Percentiles rank a stretch among this genome's conserved stretches.
phyloP scores from a whole-genome alignment of 2,113 vertebrate species.

The Pangasianodon hypophthalmus region DNA sequence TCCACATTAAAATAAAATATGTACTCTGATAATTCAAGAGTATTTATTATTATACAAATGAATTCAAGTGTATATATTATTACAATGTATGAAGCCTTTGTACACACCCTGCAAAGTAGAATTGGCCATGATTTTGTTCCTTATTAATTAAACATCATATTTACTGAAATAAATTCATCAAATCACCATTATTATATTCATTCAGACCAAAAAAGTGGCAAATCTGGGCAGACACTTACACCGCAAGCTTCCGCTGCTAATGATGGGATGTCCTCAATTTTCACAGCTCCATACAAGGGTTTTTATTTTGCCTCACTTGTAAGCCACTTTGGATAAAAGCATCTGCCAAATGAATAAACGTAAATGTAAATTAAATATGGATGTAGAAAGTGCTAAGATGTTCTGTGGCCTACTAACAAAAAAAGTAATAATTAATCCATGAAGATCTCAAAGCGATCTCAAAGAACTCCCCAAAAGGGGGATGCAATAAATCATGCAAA shows the following conservation, averaged over 20 bases:
- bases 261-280: background rate
- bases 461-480: background rate
- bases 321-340: background rate
- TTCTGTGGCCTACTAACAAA: constrained; percentile 19
- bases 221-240: background rate
- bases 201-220: background rate
- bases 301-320: background rate
- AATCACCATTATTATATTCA: background rate
- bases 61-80: background rate
- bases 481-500: constrained; percentile 23
- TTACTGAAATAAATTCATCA: background rate
- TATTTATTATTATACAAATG: background rate
- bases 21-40: background rate
- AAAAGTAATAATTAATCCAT: constrained; percentile 26
- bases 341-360: background rate
- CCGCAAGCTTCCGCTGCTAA: background rate
- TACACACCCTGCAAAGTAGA: background rate
- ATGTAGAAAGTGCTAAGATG: constrained; percentile 15
- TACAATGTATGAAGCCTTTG: background rate
- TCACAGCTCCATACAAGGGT: background rate
- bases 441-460: constrained; percentile 7
- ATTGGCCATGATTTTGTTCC: background rate
- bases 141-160: background rate
- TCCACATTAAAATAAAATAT: background rate
- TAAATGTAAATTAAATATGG: constrained; percentile 9